Percentiles rank a stretch among this genome's conserved stretches.
Conservation (phyloP, 2,797 vertebrate species). For the Anniella stebbinsi region DNA sequence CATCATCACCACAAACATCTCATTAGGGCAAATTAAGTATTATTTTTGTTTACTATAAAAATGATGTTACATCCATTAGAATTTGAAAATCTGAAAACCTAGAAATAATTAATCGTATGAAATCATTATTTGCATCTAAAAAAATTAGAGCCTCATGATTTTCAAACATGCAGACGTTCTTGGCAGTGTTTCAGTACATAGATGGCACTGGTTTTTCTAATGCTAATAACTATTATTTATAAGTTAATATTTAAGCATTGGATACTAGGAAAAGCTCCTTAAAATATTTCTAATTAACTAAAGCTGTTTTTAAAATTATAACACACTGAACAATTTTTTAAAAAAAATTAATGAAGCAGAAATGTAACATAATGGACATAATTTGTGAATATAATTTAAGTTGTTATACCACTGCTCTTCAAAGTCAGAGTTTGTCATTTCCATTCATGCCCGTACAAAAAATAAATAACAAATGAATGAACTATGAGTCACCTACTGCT, state of each 20-base stretch:
- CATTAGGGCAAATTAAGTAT: background rate
- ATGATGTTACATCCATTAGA: background rate
- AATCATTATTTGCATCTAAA: background rate
- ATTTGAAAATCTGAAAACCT: background rate
- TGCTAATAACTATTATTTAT: background rate
- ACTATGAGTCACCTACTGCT: slow-evolving; percentile 84
- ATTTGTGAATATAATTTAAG: background rate
- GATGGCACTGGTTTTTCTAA: background rate
- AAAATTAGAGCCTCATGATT: background rate
- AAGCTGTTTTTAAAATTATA: background rate
- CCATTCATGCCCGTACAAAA: slow-evolving; percentile 9
- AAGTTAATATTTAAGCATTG: background rate
- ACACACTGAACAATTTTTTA: background rate
- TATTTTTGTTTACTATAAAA: background rate
- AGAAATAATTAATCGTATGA: background rate
- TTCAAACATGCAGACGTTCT: background rate
- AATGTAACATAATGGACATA: background rate
- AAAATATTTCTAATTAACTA: background rate
- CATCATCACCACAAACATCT: background rate
- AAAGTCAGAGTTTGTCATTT: background rate
- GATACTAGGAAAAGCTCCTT: background rate
- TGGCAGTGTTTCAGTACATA: background rate
- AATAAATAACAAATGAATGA: background rate
- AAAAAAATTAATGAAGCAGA: background rate
- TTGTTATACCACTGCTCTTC: background rate